Evolutionary conservation across 2,113 vertebrate genomes (phyloP).

Genomic region (Cryptomyrus ogoouensis): DNA sequence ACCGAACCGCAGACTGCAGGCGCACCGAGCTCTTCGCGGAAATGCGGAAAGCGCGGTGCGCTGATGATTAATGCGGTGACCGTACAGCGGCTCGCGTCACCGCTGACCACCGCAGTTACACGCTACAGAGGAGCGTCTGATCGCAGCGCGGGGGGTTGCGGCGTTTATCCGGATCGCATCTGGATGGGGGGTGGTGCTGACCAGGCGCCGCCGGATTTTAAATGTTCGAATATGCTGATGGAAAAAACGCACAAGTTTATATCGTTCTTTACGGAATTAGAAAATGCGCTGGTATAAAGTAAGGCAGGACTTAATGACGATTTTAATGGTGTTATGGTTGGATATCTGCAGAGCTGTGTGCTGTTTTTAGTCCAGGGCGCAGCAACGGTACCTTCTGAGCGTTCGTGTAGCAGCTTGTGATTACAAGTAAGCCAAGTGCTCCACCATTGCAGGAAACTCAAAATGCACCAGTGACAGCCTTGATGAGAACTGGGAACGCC

Average conservation of each 20-base stretch:
- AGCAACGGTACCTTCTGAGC: not conserved
- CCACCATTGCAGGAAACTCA: not conserved
- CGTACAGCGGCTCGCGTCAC: not conserved
- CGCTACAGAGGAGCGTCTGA: not conserved
- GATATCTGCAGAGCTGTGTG: not conserved
- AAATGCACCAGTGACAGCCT: not conserved
- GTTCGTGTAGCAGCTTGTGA: not conserved
- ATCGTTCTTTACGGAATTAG: not conserved
- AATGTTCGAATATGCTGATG: not conserved
- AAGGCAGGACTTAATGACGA: not conserved
- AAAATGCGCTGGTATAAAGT: not conserved
- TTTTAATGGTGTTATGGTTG: not conserved
- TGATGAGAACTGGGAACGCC: not conserved
- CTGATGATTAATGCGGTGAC: not conserved
- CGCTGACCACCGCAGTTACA: no score
- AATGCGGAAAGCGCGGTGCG: not conserved
- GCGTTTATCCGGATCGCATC: not conserved
- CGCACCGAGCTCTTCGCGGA: not conserved
- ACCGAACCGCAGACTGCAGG: not conserved
- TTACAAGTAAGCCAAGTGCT: not conserved
- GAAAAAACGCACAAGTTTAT: not conserved
- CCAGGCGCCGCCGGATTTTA: not conserved
- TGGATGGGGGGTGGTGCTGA: not conserved
- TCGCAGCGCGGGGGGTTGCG: not conserved
- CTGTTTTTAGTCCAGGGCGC: not conserved